Evolutionary conservation across 2,888 invertebrate genomes (phyloP), one percentile per base, ranked within the genome.

Genomic region (Dorcus hopei): DNA sequence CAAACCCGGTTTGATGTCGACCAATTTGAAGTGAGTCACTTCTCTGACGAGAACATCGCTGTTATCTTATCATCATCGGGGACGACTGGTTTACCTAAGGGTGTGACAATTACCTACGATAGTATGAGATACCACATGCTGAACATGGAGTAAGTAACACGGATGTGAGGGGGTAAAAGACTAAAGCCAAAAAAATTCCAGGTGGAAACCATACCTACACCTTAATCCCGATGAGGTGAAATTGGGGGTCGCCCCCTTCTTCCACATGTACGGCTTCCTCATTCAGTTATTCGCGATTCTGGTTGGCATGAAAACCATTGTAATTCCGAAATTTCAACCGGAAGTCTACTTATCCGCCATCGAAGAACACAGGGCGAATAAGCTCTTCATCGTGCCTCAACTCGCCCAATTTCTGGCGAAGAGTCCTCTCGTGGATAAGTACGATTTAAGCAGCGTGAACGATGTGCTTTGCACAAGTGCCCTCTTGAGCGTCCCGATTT

Each of bases 51-150:
- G 1, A 84, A 86, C 69, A 80, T 84, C 3, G 78, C 84, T 0
- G 81, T 86, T 0, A 83, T 92, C 61, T 85, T 91, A 68, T 90
- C 87, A 72, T 91, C 91, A 0, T 91, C 91, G 0, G 93, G 93
- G 9, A 93, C 93, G 0, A 88, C 87, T 0, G 93, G 92, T 0
- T 72, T 90, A 54, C 89, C 91, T 0, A 91, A 91, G 74, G 91
- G 90, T 26, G 91, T 91, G 0, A 85, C 87, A 81, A 77, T 90
- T 3, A 86, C 88, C 2, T 88, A 90, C 73, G 79, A 79, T 26
- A 91, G 90, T 76, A 79, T 87, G 75, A 81, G 81, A 70, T 77
- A 77, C 68, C 47, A 26, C 9, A 51, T 54, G 49, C 66, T 48
- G 49, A 49, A 56, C 14, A 14, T 59, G 14, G 14, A 19, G 60